phyloP scores from a whole-genome alignment of 2,888 invertebrate species.

The Tholera decimalis region DNA sequence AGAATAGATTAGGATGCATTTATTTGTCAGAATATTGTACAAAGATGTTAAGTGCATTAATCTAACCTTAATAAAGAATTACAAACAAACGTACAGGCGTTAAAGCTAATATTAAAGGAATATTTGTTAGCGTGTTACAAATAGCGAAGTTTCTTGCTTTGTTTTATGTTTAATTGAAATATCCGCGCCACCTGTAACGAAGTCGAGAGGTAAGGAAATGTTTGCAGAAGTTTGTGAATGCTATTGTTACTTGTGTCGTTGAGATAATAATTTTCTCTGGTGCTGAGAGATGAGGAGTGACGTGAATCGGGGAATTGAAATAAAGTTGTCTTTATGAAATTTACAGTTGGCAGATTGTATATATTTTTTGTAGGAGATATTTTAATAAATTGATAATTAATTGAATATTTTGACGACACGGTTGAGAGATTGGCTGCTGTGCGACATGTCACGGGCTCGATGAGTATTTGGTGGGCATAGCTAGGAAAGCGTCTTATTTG shows the following conservation, averaged over 20 bases:
- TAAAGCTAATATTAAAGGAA: conserved; percentile 11
- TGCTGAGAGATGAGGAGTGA: conserved; percentile 11
- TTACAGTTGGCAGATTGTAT: background rate
- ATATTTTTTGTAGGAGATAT: no score
- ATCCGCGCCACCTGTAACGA: conserved; percentile 70
- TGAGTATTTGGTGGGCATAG: no score
- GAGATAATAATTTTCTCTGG: conserved; percentile 33
- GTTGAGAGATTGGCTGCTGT: no score
- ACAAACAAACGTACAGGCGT: background rate
- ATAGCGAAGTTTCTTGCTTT: conserved; percentile 72
- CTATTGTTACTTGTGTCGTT: conserved; percentile 58
- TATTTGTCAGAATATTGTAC: no score
- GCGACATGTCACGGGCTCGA: no score
- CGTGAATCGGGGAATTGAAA: conserved; percentile 2
- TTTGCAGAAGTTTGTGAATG: conserved; percentile 66
- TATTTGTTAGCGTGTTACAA: conserved; percentile 66
- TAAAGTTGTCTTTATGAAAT: background rate
- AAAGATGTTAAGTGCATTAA: no score
- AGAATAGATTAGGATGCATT: no score
- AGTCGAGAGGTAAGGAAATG: conserved; percentile 65
- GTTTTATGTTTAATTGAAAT: conserved; percentile 72
- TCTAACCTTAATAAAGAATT: no score
- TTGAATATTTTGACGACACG: no score
- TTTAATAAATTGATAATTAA: no score
- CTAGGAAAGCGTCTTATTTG: no score